Base-by-base conservation (phyloP, 37 sponge, comb jelly and placozoan species). In the Bolinopsis microptera region DNA sequence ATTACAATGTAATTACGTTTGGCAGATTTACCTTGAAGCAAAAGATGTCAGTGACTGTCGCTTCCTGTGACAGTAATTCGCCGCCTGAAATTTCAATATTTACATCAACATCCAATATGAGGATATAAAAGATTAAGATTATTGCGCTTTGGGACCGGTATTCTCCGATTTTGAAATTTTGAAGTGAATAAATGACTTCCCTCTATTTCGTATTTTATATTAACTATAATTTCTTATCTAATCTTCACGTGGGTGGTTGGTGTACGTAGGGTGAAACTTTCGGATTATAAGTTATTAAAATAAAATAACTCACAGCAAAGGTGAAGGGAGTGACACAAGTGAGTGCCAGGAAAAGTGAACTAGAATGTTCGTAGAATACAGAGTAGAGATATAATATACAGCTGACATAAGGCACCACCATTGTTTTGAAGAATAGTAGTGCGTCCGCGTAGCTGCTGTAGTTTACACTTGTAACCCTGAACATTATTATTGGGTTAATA, bases 341-440 rank as follows among this genome's bases (percentile, higher is more conserved):
- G 25, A 86, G 90, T 0, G 5, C 48, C 26, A 86, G 35, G 1
- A 86, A 23, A 0, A 86, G 41, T 0, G 36, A n/a, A 21, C 90
- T 34, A 22, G 90, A 86, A 48, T 86, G 90, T 3, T 13, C 1
- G 41, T 39, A 41, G 61, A 86, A 28, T 3, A 86, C 24, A 18
- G 61, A 86, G 90, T 41, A 27, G 28, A 86, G 40, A 23, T 86
- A 86, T 8, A 86, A 28, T 3, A 21, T n/a, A 0, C 25, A 24
- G 36, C 38, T n/a, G 0, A 86, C 36, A 39, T 0, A 2, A 25
- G 90, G 90, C 9, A 86, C 90, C 27, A 86, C 41, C 90, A 86
- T 86, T 0, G 90, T 48, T 39, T 86, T 86, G 61, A 86, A 86
- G n/a, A 86, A 48, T 0, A 86, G 90, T 30, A 86, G 90, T 5